A percentile compares a stretch with the other conserved stretches of the same genome.
phyloP scores from a whole-genome alignment of 2,797 vertebrate species.

The Odontamblyopus lacepedii region DNA sequence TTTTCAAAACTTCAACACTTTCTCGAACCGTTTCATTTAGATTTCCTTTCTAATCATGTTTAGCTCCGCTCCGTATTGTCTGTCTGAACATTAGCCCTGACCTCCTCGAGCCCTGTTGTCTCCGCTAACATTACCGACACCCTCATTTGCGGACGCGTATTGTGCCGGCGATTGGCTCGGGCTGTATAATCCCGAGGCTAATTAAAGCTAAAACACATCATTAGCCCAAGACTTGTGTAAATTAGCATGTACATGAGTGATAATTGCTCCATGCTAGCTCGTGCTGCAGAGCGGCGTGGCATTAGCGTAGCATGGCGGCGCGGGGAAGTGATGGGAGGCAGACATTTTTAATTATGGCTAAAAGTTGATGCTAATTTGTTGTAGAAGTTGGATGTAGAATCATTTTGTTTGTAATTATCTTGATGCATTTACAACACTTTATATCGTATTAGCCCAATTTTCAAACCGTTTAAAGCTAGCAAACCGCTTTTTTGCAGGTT shows the following conservation, averaged over 20 bases:
- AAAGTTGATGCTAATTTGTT: neutral
- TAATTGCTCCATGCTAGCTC: constrained; percentile 5
- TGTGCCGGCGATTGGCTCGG: neutral
- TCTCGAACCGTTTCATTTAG: no score
- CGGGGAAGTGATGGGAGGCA: neutral
- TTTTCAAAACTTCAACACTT: no score
- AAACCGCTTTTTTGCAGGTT: neutral
- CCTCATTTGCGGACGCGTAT: neutral
- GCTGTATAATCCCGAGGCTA: constrained; percentile 7
- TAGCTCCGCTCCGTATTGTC: no score
- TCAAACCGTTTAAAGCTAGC: neutral
- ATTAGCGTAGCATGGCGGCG: neutral
- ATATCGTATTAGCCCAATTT: neutral
- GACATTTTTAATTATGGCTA: neutral
- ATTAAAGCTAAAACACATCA: constrained; percentile 14
- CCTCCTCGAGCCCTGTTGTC: neutral
- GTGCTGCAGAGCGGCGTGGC: constrained; percentile 1
- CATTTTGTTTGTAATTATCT: neutral
- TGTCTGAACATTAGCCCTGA: neutral
- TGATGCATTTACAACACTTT: neutral
- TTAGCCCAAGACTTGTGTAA: constrained; percentile 10
- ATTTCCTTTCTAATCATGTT: no score
- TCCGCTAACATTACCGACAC: neutral
- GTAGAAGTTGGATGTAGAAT: neutral
- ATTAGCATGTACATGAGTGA: constrained; percentile 11